Evolutionary conservation across 2,797 vertebrate genomes (phyloP), one percentile per base, ranked within the genome.

Genomic region (Lerista edwardsae): DNA sequence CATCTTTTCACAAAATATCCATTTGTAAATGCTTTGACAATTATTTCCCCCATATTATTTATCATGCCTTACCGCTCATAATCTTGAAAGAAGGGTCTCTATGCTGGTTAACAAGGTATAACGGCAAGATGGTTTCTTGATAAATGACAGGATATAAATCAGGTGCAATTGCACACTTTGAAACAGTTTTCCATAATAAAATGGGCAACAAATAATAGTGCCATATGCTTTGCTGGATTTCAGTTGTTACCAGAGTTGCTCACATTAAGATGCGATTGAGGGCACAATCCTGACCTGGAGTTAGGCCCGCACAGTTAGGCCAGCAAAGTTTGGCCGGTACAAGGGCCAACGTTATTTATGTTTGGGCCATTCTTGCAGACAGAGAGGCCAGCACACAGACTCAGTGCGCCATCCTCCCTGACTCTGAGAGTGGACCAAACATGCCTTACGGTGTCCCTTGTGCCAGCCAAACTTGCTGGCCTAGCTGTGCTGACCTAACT

Each of bases 31-130:
- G 84, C 74, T 7, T 85, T 92, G 86, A 90, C 86, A 91, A 89
- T 92, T 93, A 93, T 91, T 93, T 91, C 79, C 84, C 14, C 79
- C 27, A 88, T 88, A 91, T 93, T 94, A 94, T 94, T 94, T 93
- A 91, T 91, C 84, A 86, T 85, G 27, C 74, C 89, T 92, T 94
- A 87, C 80, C 90, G 77, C 64, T 92, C 77, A 89, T 92, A 90
- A 93, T 90, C 59, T 75, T 87, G 51, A 47, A 88, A 91, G 88
- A 91, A 85, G 80, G 71, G 85, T 86, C 87, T 83, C 7, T 84
- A 88, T 85, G 79, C 83, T 82, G 47, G 47, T 91, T 94, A 94
- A 82, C 77, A 91, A 90, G 75, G 44, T 82, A 84, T 88, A 79
- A 82, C 80, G 93, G 80, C 73, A 93, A 89, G 86, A 86, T 74